Base-by-base conservation (phyloP, 2,797 vertebrate species). In the Eleutherodactylus coqui region DNA sequence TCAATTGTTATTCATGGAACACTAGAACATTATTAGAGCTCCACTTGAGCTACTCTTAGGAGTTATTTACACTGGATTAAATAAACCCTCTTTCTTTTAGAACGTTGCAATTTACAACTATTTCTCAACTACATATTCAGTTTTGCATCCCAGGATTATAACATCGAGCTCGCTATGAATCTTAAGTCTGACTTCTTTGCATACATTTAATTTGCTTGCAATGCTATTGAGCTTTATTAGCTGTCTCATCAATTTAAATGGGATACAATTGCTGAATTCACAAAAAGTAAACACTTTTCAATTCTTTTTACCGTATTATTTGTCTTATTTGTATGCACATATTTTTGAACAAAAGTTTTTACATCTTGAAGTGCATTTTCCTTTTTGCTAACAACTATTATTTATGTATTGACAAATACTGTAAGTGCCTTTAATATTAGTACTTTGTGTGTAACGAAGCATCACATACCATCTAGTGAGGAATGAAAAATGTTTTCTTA, bases 201-300 rank as follows among this genome's bases (percentile, higher is more conserved):
- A 41, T 36, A 83, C 60, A 83, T 87, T 87, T 87, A 87, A 87
- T 87, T 87, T 83, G 0, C 0, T 75, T 64, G 45, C 75, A 83
- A 70, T 83, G 60, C 55, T 38, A 83, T 83, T 41, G 24, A 27
- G 53, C 79, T 45, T 69, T 53, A 79, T 69, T 70, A 75, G 55
- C 45, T 47, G 86, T 69, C 43, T 51, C 85, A 75, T 88, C 87
- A 75, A 88, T 84, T 90, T 73, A 70, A 67, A 51, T n/a, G 45
- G 85, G 69, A 34, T 51, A 85, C 58, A 72, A 41, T 60, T 45
- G 21, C 36, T 69, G 75, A 72, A 78, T 77, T 17, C 51, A 62
- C 19, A 60, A 49, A 32, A 67, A 64, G 8, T n/a, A 82, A 27
- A 55, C 41, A 11, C 6, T 27, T 41, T 34, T 34, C 2, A 27